These are phyloP conservation scores for Euleptes europaea DNA, from an alignment of 2,113 vertebrate species.

Conservation along the genomic window DNA sequence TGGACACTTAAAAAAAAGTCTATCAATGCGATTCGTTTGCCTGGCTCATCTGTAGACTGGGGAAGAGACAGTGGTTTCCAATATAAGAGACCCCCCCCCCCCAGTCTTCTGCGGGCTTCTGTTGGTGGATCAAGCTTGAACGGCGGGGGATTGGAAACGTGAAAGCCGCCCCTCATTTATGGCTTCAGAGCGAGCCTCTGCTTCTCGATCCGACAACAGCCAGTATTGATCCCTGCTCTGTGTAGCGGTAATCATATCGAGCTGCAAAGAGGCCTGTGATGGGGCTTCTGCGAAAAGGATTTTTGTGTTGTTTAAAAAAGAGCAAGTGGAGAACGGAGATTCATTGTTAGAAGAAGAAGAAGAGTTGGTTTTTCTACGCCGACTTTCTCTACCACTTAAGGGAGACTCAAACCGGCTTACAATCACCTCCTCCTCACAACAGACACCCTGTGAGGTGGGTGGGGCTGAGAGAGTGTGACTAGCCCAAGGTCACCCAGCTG, in stretches of 20 bases:
- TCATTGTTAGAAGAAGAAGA: no score
- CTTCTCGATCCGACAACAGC: constrained; percentile 85
- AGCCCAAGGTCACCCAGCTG: no score
- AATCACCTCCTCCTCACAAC: no score
- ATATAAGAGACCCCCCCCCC: accelerated
- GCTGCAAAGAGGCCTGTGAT: constrained; percentile 68
- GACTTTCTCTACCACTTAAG: no score
- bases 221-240: constrained; percentile 82
- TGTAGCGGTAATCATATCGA: constrained; percentile 91
- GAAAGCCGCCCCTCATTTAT: constrained; percentile 79
- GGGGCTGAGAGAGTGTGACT: no score
- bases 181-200: constrained; percentile 77
- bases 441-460: no score
- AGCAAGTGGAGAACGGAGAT: not conserved
- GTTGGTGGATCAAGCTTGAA: not conserved
- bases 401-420: no score
- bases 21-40: no score
- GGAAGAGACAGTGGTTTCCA: accelerated
- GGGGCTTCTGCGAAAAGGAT: constrained; percentile 81
- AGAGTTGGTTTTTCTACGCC: no score
- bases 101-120: not conserved
- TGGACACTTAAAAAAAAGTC: no score
- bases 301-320: not conserved
- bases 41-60: no score
- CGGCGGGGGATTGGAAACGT: constrained; percentile 67